Evolutionary conservation across 2,888 invertebrate genomes (phyloP), one percentile per base, ranked within the genome.

Genomic region (Cheilosia variabilis): DNA sequence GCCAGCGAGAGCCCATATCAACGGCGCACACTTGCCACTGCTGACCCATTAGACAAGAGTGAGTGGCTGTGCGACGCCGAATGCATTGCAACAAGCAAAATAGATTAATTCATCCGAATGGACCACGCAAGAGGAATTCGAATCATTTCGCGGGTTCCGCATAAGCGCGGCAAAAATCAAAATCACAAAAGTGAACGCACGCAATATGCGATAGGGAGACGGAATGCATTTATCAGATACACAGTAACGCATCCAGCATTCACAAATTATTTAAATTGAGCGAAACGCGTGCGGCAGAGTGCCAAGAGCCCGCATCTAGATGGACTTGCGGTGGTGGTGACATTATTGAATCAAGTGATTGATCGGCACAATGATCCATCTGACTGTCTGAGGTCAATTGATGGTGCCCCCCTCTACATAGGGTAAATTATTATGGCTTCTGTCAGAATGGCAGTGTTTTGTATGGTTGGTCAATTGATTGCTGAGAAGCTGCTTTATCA

Each of bases 151-250:
- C 53, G 13, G 47, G 7, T n/a, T 5, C 53, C 17, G 45, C 62
- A 47, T 7, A 43, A 19, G 24, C 52, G 63, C 72, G 79, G 79
- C 72, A 31, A 58, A 72, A 79, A 79, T 79, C 72, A 79, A 79
- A 77, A 66, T 79, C 72, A 24, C 5, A 17, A 79, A 79, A 72
- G 79, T 71, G 72, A 71, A 66, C 65, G 79, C 72, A 72, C 66
- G 79, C 79, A 79, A 72, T 58, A 50, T 50, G 37, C 13, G 78
- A 78, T 71, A 41, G 78, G 43, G 71, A 52, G 62, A 73, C 31
- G 55, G 53, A 63, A 66, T n/a, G 62, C 34, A 63, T 55, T 55
- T 69, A 77, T 37, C 69, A 55, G 60, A 69, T 77, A 57, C 55
- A 57, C 37, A 52, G 55, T 15, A 24, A 76, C 57, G 68, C 65